phyloP scores from a whole-genome alignment of 2,888 invertebrate genomes.

The Drosophila cognata region DNA sequence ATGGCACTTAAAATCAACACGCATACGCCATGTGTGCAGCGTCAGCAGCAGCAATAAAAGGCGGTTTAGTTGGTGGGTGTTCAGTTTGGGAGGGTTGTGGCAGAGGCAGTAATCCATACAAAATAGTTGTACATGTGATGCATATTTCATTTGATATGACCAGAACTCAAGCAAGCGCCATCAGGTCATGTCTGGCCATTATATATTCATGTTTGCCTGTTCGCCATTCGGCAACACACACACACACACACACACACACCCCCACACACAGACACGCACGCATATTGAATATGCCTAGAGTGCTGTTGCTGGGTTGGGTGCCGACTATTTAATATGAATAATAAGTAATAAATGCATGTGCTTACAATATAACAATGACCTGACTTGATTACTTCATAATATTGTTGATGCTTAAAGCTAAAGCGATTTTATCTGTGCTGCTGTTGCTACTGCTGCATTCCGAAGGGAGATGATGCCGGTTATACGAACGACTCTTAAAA shows the following conservation, averaged over 20 bases:
- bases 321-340: constrained; percentile 44
- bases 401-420: constrained; percentile 32
- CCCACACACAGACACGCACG: neutral
- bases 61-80: neutral
- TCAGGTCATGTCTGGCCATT: constrained; percentile 27
- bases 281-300: constrained; percentile 38
- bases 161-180: constrained; percentile 1
- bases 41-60: neutral
- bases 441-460: constrained; percentile 7
- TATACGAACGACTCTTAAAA: constrained; percentile 31
- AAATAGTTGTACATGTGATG: constrained; percentile 58
- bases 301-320: neutral
- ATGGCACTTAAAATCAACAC: constrained; percentile 53
- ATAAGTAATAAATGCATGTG: constrained; percentile 47
- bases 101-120: constrained; percentile 44
- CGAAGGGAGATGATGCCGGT: constrained; percentile 6
- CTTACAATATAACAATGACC: constrained; percentile 36
- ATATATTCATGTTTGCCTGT: constrained; percentile 41
- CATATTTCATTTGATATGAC: constrained; percentile 49
- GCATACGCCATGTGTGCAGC: constrained; percentile 50
- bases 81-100: neutral
- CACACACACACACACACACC: neutral
- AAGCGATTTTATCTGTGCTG: constrained; percentile 34
- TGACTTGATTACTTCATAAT: constrained; percentile 47
- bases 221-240: constrained; percentile 33